Percentiles rank a stretch among this genome's conserved stretches.
Conservation (phyloP, 2,113 vertebrate species). For the Sakesphorus luctuosus region DNA sequence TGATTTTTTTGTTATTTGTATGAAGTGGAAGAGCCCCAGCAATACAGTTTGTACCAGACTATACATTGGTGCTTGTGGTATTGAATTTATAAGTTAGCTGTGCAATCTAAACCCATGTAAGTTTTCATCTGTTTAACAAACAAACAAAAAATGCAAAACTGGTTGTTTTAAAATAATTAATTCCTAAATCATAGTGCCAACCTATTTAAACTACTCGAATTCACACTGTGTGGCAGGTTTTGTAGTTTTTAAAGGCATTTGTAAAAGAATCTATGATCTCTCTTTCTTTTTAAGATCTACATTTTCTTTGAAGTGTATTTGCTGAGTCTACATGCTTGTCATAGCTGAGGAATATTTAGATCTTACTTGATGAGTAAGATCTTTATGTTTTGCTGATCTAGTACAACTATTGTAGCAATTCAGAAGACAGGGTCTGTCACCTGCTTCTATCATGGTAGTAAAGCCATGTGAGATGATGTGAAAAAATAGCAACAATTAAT, state of each 20-base stretch:
- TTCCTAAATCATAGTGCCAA: not conserved
- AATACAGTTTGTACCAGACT: not conserved
- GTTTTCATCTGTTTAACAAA: not conserved
- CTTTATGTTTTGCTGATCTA: conserved; percentile 36
- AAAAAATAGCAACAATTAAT: not conserved
- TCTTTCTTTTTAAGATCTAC: not conserved
- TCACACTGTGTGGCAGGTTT: not conserved
- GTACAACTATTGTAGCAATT: not conserved
- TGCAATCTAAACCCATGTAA: not conserved
- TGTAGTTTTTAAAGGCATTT: not conserved
- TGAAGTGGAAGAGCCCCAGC: not conserved
- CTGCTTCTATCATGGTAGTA: not conserved
- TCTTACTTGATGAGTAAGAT: conserved; percentile 2
- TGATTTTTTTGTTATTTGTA: not conserved
- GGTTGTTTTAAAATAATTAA: not conserved
- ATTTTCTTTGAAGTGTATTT: conserved; percentile 21
- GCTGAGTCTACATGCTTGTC: conserved; percentile 1
- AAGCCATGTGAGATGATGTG: not conserved
- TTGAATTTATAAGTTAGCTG: not conserved
- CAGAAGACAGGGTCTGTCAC: not conserved
- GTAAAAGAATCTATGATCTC: not conserved
- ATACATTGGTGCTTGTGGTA: not conserved
- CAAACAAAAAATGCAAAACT: not conserved
- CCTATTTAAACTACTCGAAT: not conserved
- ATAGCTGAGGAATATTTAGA: not conserved